Percentiles rank a stretch among this genome's conserved stretches.
These are phyloP conservation scores for Macrocentrus cingulum DNA, from an alignment of 1,140 invertebrate species.

Conservation along the genomic window DNA sequence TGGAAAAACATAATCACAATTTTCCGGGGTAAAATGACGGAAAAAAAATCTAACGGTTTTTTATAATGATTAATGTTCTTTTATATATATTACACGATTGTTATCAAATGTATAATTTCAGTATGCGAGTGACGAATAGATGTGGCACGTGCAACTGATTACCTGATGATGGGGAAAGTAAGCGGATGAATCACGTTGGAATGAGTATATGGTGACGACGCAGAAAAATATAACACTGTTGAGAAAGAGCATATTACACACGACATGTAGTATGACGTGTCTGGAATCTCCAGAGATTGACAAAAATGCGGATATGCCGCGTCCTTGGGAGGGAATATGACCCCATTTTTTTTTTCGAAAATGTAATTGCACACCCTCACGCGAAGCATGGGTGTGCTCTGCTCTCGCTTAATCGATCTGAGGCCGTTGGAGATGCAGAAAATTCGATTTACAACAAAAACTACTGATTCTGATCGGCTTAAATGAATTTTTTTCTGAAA, in stretches of 20 bases:
- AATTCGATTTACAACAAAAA: too few species aligned
- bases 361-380: too few species aligned
- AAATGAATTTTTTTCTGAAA: too few species aligned
- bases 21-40: too few species aligned
- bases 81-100: background rate
- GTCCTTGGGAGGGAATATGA: background rate
- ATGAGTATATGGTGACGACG: constrained; percentile 19
- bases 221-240: too few species aligned
- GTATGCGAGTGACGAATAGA: constrained; percentile 19
- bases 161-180: constrained; percentile 20
- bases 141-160: constrained; percentile 2
- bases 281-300: constrained; percentile 11
- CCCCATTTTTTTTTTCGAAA: too few species aligned
- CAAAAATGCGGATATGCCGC: constrained; percentile 25
- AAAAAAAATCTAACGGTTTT: background rate
- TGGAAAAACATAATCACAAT: background rate
- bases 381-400: too few species aligned
- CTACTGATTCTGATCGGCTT: too few species aligned
- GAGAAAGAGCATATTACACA: too few species aligned
- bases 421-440: too few species aligned
- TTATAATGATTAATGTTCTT: background rate
- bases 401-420: too few species aligned
- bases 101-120: background rate
- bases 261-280: background rate
- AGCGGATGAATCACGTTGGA: constrained; percentile 26